A percentile compares a stretch with the other conserved stretches of the same genome.
Conservation (phyloP, 2,113 vertebrate genomes). For the Psephotus haematonotus region DNA sequence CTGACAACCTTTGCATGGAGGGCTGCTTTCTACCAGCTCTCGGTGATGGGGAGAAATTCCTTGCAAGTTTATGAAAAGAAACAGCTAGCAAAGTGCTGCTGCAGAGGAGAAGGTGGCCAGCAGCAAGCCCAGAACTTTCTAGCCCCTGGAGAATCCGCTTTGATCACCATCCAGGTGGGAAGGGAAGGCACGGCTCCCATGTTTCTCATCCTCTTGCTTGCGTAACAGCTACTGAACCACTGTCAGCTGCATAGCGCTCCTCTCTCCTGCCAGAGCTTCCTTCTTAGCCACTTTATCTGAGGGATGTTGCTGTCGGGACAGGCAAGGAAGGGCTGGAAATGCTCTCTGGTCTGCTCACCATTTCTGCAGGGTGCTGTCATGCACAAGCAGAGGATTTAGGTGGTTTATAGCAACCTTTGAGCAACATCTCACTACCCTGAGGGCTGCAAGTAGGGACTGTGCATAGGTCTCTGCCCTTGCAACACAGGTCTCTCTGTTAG, state of each 20-base stretch:
- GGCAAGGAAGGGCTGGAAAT: neutral
- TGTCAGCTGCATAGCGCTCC: neutral
- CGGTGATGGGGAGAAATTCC: neutral
- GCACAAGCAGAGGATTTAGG: neutral
- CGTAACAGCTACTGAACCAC: neutral
- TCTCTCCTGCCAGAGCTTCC: neutral
- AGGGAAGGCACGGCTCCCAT: neutral
- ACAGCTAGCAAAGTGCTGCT: neutral
- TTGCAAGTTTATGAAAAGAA: neutral
- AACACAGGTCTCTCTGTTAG: neutral
- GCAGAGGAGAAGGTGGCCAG: neutral
- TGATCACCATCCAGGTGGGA: neutral
- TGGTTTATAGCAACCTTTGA: neutral
- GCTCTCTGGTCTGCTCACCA: neutral
- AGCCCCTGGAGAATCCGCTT: neutral
- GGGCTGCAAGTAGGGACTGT: neutral
- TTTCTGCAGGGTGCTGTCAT: neutral
- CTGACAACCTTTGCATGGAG: neutral
- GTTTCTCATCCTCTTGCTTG: neutral
- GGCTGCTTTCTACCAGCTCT: neutral
- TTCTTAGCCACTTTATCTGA: neutral
- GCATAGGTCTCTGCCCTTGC: neutral
- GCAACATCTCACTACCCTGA: neutral
- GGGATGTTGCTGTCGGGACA: neutral
- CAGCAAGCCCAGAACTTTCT: neutral